Base-by-base conservation (phyloP, 1,140 invertebrate species). In the Caenorhabditis briggsae region DNA sequence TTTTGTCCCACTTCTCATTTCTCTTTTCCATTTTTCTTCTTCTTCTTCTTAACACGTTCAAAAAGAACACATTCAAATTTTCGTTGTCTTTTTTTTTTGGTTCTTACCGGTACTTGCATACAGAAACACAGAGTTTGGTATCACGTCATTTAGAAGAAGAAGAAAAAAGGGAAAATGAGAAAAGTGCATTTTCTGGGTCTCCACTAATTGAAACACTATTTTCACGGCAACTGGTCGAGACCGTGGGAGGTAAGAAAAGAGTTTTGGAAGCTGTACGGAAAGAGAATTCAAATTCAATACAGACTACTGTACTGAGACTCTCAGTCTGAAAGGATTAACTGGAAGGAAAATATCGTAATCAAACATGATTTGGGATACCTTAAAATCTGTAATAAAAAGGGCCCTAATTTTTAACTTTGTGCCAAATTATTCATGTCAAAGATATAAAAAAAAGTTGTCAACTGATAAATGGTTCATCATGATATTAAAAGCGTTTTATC, bases 181-280 rank as follows among this genome's bases (percentile, higher is more conserved):
- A 78, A 78, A 78, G 70, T 78, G 70, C 70, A 78, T 78, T 20
- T 23, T 78, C 70, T 78, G 70, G 12, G 70, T 78, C 70, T 78
- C n/a, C 46, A 50, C 14, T 25, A 46, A 78, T 50, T 78, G 43
- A 46, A 25, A 50, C n/a, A 53, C 46, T 78, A 50, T 78, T 23
- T 78, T 11, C 50, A 2, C 6, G 7, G 9, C n/a, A 50, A 12
- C 41, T 41, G 43, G 64, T 50, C 70, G 46, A 41, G 46, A 61
- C 33, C 33, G 33, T 33, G 33, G 33, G 33, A 33, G 33, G 33
- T 33, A 20, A n/a, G 3, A 59, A 7, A 59, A 59, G 56, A n/a
- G n/a, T 20, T 20, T n/a, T 59, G 18, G 20, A 59, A 59, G 20
- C 16, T n/a, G 16, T 59, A n/a, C 9, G 56, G n/a, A 16, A 0